These are phyloP conservation scores for Mellilla xanthometata DNA, from an alignment of 2,888 invertebrate species.

Conservation along the genomic window DNA sequence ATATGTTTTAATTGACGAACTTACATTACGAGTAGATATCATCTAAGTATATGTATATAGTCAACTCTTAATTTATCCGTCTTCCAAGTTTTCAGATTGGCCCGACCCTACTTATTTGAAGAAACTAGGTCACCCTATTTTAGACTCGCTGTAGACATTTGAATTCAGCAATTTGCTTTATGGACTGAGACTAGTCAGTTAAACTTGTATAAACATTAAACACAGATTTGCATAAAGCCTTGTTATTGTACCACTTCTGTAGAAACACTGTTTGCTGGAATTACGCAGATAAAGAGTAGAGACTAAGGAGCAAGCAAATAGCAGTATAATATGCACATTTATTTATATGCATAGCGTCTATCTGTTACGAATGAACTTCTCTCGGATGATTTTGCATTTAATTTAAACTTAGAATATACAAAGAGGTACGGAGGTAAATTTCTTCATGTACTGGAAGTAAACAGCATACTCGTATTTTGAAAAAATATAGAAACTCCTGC, in stretches of 20 bases:
- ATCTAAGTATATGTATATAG: no score
- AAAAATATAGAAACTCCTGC: no score
- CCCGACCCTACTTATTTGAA: not conserved
- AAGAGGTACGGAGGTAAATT: no score
- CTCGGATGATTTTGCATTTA: no score
- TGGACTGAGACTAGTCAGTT: not conserved
- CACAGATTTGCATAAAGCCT: conserved; percentile 13
- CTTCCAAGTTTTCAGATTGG: not conserved
- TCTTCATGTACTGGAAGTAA: no score
- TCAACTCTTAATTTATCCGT: not conserved
- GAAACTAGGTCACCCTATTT: not conserved
- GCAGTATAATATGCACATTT: not conserved
- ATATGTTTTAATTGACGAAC: no score
- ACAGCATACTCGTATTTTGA: no score
- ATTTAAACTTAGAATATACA: no score
- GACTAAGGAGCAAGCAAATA: not conserved
- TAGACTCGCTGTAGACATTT: not conserved
- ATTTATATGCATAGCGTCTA: no score
- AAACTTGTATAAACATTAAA: conserved; percentile 6
- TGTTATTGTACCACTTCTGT: conserved; percentile 4
- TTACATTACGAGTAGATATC: no score
- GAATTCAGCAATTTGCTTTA: conserved; percentile 9
- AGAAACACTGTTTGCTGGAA: conserved; percentile 6
- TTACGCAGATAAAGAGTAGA: conserved; percentile 1
- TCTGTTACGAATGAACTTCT: no score